Conservation (phyloP, 37 sponge, comb jelly and placozoan species). For the Oopsacas minuta region DNA sequence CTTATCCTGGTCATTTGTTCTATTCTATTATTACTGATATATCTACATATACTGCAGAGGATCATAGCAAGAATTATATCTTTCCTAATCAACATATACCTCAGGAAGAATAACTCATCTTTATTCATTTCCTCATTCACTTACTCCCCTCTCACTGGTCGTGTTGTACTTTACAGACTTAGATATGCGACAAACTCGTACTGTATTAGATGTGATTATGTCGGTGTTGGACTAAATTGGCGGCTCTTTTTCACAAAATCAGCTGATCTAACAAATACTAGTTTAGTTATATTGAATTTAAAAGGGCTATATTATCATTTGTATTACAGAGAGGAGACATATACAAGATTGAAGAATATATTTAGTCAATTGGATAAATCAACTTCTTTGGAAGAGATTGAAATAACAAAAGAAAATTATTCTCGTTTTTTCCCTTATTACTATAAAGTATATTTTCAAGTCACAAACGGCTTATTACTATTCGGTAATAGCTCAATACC, state of each 20-base stretch:
- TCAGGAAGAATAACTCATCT: neutral
- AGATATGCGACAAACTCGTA: neutral
- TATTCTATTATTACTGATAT: neutral
- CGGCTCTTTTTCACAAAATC: neutral
- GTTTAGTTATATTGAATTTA: neutral
- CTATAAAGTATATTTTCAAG: neutral
- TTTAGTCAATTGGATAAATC: neutral
- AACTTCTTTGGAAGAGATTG: neutral
- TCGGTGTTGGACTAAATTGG: neutral
- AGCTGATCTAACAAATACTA: neutral
- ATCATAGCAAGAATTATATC: neutral
- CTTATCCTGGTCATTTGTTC: neutral
- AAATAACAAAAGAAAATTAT: neutral
- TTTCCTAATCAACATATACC: neutral
- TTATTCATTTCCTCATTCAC: neutral
- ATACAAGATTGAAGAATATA: neutral
- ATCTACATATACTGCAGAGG: neutral
- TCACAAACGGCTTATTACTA: neutral
- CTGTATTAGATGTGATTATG: neutral
- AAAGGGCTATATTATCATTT: neutral
- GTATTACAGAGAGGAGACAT: neutral
- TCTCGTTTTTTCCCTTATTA: constrained; percentile 1
- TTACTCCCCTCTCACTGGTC: neutral
- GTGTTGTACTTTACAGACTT: neutral
- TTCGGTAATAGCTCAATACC: neutral